phyloP scores from a whole-genome alignment of 2,113 vertebrate species.

The Paradoxurus hermaphroditus region DNA sequence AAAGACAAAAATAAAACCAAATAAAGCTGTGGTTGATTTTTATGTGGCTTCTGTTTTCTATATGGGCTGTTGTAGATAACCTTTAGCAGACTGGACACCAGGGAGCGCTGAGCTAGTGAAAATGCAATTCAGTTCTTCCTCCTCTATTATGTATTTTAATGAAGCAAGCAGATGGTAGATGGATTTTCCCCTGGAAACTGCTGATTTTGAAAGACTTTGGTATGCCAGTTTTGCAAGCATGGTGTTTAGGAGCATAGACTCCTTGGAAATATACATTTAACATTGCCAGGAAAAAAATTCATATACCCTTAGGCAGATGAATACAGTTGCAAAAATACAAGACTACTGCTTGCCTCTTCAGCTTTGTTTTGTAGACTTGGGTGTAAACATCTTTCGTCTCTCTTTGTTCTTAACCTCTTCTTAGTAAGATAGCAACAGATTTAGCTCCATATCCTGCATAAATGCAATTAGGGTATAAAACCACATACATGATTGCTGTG shows the following conservation, averaged over 20 bases:
- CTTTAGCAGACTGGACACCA: neutral
- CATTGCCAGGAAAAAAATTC: constrained; percentile 36
- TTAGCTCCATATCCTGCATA: neutral
- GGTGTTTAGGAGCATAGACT: neutral
- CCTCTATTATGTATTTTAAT: constrained; percentile 38
- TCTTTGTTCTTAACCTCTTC: neutral
- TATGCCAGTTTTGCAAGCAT: constrained; percentile 18
- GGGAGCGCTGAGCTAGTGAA: constrained; percentile 22
- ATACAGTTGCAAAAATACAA: neutral
- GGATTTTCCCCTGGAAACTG: constrained; percentile 46
- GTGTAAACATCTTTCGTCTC: neutral
- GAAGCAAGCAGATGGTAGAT: constrained; percentile 60
- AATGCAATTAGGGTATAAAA: neutral
- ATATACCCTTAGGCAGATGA: constrained; percentile 18
- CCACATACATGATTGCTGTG: neutral
- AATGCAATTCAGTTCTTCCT: constrained; percentile 5
- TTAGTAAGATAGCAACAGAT: neutral
- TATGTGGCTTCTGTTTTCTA: constrained; percentile 3
- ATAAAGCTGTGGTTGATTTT: neutral
- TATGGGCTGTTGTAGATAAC: neutral
- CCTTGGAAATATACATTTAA: constrained; percentile 46
- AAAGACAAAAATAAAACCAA: neutral
- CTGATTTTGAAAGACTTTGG: constrained; percentile 57
- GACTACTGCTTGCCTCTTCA: neutral
- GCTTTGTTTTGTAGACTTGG: neutral